phyloP scores from a whole-genome alignment of 2,797 vertebrate genomes.

The Hylomyscus alleni region DNA sequence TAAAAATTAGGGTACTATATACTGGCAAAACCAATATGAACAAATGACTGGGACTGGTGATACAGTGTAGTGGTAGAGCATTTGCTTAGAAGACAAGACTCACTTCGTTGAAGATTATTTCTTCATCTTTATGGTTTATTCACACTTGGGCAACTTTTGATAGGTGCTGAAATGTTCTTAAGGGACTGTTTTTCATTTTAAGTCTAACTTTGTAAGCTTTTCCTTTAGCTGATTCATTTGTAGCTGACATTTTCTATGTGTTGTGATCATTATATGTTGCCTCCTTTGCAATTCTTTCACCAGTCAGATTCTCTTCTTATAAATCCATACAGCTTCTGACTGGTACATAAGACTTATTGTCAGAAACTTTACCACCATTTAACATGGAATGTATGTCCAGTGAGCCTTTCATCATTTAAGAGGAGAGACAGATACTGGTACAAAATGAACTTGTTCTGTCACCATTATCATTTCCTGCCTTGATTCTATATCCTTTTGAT shows the following conservation, averaged over 20 bases:
- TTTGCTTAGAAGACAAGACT: neutral
- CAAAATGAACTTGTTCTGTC: constrained; percentile 86
- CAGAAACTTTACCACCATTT: neutral
- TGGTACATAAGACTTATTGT: neutral
- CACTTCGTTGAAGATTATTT: neutral
- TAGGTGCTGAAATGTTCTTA: neutral
- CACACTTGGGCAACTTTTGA: neutral
- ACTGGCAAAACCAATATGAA: neutral
- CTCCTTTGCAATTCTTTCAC: neutral
- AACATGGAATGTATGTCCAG: neutral
- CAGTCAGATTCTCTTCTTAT: neutral
- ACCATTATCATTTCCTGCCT: constrained; percentile 87
- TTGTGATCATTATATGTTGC: neutral
- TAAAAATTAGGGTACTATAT: neutral
- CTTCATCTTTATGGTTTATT: neutral
- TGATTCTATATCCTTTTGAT: constrained; percentile 85
- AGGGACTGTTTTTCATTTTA: neutral
- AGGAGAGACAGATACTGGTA: constrained; percentile 56
- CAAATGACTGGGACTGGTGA: neutral
- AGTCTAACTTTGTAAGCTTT: neutral
- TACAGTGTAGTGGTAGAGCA: neutral
- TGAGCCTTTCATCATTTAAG: neutral
- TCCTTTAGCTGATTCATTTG: neutral
- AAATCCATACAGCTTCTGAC: neutral
- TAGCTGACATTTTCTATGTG: neutral